Percentiles rank a stretch among this genome's conserved stretches.
Conservation (phyloP, 2,888 invertebrate genomes). For the Napeogenes sylphis region DNA sequence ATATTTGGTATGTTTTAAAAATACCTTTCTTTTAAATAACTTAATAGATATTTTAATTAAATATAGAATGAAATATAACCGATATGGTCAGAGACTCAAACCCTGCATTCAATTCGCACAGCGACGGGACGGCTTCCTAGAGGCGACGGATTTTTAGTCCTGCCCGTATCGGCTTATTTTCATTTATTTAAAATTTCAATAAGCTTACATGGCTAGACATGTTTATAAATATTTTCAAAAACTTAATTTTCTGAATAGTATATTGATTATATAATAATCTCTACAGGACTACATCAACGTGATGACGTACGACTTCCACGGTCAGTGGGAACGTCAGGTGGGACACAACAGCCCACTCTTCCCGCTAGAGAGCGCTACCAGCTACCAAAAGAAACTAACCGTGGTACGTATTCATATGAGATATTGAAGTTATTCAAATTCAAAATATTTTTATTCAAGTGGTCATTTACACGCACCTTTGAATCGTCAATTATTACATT, state of each 20-base stretch:
- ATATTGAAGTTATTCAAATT: neutral
- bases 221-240: neutral
- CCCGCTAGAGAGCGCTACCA: slow-evolving; percentile 91
- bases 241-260: neutral
- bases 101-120: too few species aligned
- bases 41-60: too few species aligned
- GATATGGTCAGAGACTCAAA: too few species aligned
- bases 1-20: slow-evolving; percentile 78
- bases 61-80: too few species aligned
- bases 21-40: neutral
- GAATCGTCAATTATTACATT: too few species aligned
- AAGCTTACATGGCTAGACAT: too few species aligned
- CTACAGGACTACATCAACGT: slow-evolving; percentile 91
- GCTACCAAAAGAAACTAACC: slow-evolving; percentile 94
- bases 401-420: slow-evolving; percentile 79
- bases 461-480: too few species aligned
- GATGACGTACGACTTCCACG: slow-evolving; percentile 97
- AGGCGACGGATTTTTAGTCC: too few species aligned
- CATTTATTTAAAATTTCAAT: too few species aligned
- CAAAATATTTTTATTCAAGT: too few species aligned
- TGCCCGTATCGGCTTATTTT: too few species aligned
- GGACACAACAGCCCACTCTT: slow-evolving; percentile 95
- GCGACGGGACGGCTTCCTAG: too few species aligned
- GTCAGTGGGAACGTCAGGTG: slow-evolving; percentile 95
- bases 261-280: neutral